Conservation (phyloP, 2,888 invertebrate species). For the Aphidius colemani region DNA sequence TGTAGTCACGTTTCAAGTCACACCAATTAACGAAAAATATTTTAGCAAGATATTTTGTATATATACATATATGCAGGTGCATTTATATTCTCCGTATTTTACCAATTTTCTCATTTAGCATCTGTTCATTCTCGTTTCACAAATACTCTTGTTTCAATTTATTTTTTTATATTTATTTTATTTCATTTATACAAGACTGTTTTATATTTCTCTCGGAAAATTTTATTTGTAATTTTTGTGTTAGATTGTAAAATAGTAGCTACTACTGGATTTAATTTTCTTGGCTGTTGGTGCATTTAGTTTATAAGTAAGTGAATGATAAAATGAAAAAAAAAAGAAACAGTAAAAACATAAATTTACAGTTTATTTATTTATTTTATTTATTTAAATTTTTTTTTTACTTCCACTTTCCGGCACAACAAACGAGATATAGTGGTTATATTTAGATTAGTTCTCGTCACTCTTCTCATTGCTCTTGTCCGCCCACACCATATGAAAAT, state of each 20-base stretch:
- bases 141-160: constrained; percentile 28
- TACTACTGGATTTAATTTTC: too few species aligned
- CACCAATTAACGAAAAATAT: constrained; percentile 22
- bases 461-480: constrained; percentile 31
- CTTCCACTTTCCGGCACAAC: constrained; percentile 30
- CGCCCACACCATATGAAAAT: constrained; percentile 24
- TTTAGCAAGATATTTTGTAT: constrained; percentile 16
- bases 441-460: constrained; percentile 28
- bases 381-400: constrained; percentile 28
- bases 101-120: constrained; percentile 27
- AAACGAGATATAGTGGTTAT: constrained; percentile 30
- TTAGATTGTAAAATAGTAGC: too few species aligned
- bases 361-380: constrained; percentile 13
- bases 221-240: too few species aligned
- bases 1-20: constrained; percentile 3
- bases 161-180: constrained; percentile 29
- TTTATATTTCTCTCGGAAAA: too few species aligned
- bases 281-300: too few species aligned
- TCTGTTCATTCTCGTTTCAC: constrained; percentile 31
- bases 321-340: too few species aligned
- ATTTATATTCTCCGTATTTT: constrained; percentile 29
- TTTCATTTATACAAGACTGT: constrained; percentile 19
- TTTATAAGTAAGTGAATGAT: too few species aligned
- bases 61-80: constrained; percentile 24
- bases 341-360: too few species aligned